Evolutionary conservation across 2,888 invertebrate genomes (phyloP).

Genomic region (Cantharis lateralis): DNA sequence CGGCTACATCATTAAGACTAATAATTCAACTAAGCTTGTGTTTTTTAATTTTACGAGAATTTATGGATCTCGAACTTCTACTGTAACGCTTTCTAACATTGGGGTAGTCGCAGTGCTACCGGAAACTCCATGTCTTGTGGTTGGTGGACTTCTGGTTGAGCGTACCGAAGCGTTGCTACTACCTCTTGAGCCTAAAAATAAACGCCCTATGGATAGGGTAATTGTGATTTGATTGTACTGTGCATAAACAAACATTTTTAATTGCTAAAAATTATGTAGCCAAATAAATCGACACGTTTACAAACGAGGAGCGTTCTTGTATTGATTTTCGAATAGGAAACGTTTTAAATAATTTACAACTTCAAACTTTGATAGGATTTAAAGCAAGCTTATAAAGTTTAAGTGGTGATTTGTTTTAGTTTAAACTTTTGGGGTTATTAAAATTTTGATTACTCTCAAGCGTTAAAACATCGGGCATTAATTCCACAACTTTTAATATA

Average conservation of each 20-base stretch:
- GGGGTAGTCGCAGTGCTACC: conserved; percentile 52
- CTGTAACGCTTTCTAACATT: conserved; percentile 70
- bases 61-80: conserved; percentile 72
- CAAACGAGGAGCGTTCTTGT: neutral
- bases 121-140: conserved; percentile 38
- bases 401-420: neutral
- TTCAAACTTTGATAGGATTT: neutral
- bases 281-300: neutral
- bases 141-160: conserved; percentile 64
- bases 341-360: neutral
- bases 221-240: conserved; percentile 20
- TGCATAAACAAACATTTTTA: conserved; percentile 10
- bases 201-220: conserved; percentile 52
- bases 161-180: conserved; percentile 80
- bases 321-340: neutral
- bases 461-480: neutral
- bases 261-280: neutral
- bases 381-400: neutral
- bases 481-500: neutral
- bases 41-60: neutral
- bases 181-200: conserved; percentile 68
- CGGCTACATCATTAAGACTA: conserved; percentile 33
- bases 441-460: neutral
- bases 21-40: conserved; percentile 22
- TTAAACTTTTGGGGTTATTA: neutral